Conservation (phyloP, 2,113 vertebrate species). For the Perca schrenkii region DNA sequence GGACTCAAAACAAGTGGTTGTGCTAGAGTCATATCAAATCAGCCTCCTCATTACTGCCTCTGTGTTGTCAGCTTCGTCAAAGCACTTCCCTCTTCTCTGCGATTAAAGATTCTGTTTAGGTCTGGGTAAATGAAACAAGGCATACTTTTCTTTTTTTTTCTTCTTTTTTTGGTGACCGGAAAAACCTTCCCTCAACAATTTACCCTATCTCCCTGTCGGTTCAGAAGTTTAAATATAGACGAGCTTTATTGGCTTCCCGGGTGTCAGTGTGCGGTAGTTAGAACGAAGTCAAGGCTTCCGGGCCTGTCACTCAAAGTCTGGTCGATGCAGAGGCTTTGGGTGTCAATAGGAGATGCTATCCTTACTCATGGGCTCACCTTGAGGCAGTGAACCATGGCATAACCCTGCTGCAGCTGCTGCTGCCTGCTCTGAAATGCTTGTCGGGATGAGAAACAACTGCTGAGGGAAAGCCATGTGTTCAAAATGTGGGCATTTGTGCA, state of each 20-base stretch:
- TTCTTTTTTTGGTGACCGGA: slow-evolving; percentile 35
- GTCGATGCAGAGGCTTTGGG: slow-evolving; percentile 69
- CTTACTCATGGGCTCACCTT: slow-evolving; percentile 68
- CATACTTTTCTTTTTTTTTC: background rate
- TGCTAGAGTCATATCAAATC: slow-evolving; percentile 49
- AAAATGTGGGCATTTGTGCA: background rate
- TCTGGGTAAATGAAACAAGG: slow-evolving; percentile 38
- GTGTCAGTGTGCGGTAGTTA: slow-evolving; percentile 65
- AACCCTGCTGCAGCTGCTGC: slow-evolving; percentile 34
- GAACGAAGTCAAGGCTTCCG: slow-evolving; percentile 61
- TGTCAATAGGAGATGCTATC: slow-evolving; percentile 77
- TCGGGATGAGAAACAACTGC: slow-evolving; percentile 17
- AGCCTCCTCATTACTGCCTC: slow-evolving; percentile 37
- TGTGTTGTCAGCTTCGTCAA: slow-evolving; percentile 44
- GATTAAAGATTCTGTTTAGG: slow-evolving; percentile 48
- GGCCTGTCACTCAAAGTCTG: slow-evolving; percentile 71
- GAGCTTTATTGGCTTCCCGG: slow-evolving; percentile 64
- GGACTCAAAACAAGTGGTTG: slow-evolving; percentile 27
- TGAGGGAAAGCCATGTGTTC: background rate
- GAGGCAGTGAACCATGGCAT: slow-evolving; percentile 58
- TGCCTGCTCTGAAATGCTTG: slow-evolving; percentile 25
- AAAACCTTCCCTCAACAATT: slow-evolving; percentile 57
- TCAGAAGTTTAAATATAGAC: slow-evolving; percentile 71
- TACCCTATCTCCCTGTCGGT: slow-evolving; percentile 52
- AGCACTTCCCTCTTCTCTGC: slow-evolving; percentile 27